Evolutionary conservation across 2,888 invertebrate genomes (phyloP).

Genomic region (Phoenoteleia sp.): DNA sequence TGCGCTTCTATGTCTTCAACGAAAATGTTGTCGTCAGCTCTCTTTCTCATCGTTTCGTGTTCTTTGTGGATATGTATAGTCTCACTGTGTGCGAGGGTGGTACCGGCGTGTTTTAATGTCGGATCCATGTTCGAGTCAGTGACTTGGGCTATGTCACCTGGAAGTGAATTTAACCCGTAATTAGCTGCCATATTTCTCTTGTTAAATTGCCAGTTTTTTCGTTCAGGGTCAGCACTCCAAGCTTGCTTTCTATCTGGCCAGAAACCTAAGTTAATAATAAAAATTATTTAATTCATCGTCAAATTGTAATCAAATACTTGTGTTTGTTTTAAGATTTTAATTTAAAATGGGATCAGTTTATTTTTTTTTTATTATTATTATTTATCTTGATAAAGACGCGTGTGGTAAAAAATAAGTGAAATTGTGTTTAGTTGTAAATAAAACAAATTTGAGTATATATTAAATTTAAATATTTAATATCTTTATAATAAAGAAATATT

Average conservation of each 20-base stretch:
- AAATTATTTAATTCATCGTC: no score
- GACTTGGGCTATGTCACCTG: conserved; percentile 81
- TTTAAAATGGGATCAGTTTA: no score
- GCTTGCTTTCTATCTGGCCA: conserved; percentile 89
- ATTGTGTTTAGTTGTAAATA: no score
- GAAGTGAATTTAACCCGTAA: conserved; percentile 82
- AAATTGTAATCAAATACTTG: no score
- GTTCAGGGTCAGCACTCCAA: conserved; percentile 93
- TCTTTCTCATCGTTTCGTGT: conserved; percentile 69
- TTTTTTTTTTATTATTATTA: no score
- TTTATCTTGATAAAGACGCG: no score
- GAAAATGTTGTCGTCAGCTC: conserved; percentile 87
- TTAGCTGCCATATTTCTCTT: conserved; percentile 87
- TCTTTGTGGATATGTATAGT: conserved; percentile 66
- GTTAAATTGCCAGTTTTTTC: conserved; percentile 91
- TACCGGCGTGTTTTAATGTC: conserved; percentile 61
- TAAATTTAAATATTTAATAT: no score
- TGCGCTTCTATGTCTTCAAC: conserved; percentile 89
- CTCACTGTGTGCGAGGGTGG: conserved; percentile 74
- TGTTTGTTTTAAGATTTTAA: no score
- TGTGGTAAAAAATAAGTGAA: no score
- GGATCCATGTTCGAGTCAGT: conserved; percentile 54
- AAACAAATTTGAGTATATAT: no score
- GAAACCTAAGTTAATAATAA: conserved; percentile 69
- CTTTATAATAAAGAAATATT: no score